Conservation (phyloP, 1,140 invertebrate genomes). For the Ostrea edulis region DNA sequence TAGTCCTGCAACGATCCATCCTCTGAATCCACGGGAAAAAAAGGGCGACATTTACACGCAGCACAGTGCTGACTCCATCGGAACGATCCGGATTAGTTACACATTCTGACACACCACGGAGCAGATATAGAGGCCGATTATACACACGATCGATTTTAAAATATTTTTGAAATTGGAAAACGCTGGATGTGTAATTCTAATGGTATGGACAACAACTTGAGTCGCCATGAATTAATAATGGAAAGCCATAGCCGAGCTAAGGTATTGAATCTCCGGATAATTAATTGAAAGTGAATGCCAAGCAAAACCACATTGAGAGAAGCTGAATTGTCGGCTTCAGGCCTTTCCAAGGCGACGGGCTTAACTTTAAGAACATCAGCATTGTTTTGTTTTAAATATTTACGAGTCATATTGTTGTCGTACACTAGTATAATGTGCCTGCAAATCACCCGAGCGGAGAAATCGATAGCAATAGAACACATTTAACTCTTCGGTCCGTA, state of each 20-base stretch:
- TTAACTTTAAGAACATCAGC: constrained; percentile 14
- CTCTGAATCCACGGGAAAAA: neutral
- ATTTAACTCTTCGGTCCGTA: neutral
- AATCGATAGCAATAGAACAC: constrained; percentile 4
- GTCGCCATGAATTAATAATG: constrained; percentile 31
- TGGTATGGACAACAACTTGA: constrained; percentile 2
- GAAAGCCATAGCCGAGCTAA: neutral
- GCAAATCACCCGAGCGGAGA: constrained; percentile 13
- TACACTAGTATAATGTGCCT: constrained; percentile 1
- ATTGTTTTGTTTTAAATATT: constrained; percentile 42
- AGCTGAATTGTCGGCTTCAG: neutral
- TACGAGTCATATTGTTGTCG: constrained; percentile 22
- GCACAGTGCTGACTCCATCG: neutral
- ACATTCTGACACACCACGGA: neutral
- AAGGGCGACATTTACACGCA: neutral
- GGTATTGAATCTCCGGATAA: constrained; percentile 2
- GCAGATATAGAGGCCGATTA: neutral
- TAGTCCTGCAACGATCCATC: neutral
- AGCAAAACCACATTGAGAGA: neutral
- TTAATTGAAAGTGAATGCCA: constrained; percentile 39
- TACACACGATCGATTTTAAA: neutral
- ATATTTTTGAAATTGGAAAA: neutral
- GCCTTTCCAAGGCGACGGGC: constrained; percentile 6
- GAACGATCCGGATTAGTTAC: neutral
- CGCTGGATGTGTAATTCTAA: neutral